A percentile compares a stretch with the other conserved stretches of the same genome.
phyloP scores from a whole-genome alignment of 92 coral and sea anemone genomes.

The Phenganax subtilis region DNA sequence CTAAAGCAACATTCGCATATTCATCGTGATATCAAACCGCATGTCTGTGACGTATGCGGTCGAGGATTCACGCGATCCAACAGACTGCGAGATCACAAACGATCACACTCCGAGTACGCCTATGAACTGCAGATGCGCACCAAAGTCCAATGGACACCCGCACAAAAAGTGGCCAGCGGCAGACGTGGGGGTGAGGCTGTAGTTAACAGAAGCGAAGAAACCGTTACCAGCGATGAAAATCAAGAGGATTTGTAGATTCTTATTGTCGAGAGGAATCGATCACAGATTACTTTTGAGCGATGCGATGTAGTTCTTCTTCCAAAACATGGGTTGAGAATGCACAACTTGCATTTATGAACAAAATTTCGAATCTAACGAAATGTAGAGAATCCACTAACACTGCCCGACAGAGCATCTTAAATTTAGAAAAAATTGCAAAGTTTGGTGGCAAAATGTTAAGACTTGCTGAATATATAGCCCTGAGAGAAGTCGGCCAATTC shows the following conservation, averaged over 20 bases:
- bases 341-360: too few relatives aligned
- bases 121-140: constrained; percentile 7
- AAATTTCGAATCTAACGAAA: too few relatives aligned
- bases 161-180: not conserved
- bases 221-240: constrained; percentile 10
- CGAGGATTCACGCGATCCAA: constrained; percentile 35
- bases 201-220: not conserved
- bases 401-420: too few relatives aligned
- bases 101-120: not conserved
- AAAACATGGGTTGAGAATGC: too few relatives aligned
- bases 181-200: not conserved
- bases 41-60: constrained; percentile 27
- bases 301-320: too few relatives aligned
- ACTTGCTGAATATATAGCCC: too few relatives aligned
- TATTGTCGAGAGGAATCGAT: too few relatives aligned
- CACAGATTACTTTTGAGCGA: too few relatives aligned
- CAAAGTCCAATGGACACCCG: constrained; percentile 26
- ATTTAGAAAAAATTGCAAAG: too few relatives aligned
- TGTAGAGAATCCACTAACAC: too few relatives aligned
- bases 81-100: constrained; percentile 33
- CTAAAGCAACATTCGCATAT: constrained; percentile 27
- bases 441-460: too few relatives aligned
- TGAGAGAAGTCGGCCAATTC: too few relatives aligned
- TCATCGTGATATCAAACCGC: constrained; percentile 35
- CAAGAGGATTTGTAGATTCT: not conserved